A percentile compares a stretch with the other conserved stretches of the same genome.
Conservation (phyloP, 2,797 vertebrate species). For the Melanotaenia parkinsoni region DNA sequence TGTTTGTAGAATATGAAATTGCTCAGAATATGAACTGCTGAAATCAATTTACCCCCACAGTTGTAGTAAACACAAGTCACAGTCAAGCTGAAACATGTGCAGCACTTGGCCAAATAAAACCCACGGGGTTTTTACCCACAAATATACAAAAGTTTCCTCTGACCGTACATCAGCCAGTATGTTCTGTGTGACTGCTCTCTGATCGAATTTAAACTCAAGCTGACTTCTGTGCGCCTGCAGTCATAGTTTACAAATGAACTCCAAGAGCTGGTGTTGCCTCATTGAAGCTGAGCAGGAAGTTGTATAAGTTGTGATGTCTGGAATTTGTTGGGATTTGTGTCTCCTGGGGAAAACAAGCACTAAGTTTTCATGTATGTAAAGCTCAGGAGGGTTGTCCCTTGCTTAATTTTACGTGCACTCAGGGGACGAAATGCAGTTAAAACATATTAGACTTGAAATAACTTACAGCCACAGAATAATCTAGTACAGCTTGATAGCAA, state of each 20-base stretch:
- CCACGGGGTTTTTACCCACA: slow-evolving; percentile 47
- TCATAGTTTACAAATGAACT: slow-evolving; percentile 20
- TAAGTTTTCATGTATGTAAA: slow-evolving; percentile 29
- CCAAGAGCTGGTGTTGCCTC: slow-evolving; percentile 34
- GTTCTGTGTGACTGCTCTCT: slow-evolving; percentile 26
- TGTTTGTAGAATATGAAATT: slow-evolving; percentile 52
- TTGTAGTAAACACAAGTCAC: slow-evolving; percentile 73
- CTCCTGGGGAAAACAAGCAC: slow-evolving; percentile 27
- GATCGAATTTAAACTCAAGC: slow-evolving; percentile 31
- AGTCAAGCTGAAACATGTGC: slow-evolving; percentile 64
- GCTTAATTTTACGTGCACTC: slow-evolving; percentile 6
- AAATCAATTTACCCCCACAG: slow-evolving; percentile 65
- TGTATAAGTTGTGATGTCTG: slow-evolving; percentile 47
- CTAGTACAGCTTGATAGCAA: slow-evolving; percentile 10
- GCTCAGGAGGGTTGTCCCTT: slow-evolving; percentile 23
- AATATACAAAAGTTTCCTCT: slow-evolving; percentile 38
- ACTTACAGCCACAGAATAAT: slow-evolving; percentile 5
- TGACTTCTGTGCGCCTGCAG: slow-evolving; percentile 50
- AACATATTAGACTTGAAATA: slow-evolving; percentile 19
- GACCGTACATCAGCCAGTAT: slow-evolving; percentile 28
- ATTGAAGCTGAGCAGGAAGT: slow-evolving; percentile 56
- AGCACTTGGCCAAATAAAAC: slow-evolving; percentile 53
- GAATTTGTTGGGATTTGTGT: slow-evolving; percentile 35
- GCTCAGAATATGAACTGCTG: slow-evolving; percentile 63
- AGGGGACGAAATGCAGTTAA: slow-evolving; percentile 19